phyloP scores from a whole-genome alignment of 2,797 vertebrate genomes.

The Chrosomus eos region DNA sequence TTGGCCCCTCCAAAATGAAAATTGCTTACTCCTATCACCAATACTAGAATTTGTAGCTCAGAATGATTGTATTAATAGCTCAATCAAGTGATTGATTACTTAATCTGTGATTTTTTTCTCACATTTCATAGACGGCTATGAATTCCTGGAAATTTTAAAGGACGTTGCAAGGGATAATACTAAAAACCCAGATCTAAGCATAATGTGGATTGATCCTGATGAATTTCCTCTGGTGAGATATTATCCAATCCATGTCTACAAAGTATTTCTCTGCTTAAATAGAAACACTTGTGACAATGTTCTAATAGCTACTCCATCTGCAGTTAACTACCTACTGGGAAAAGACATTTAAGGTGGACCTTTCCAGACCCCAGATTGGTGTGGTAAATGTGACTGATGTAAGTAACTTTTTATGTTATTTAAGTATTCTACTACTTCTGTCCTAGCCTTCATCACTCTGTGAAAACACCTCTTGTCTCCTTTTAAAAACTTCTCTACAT shows the following conservation, averaged over 20 bases:
- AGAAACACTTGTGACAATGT: background rate
- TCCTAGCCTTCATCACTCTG: background rate
- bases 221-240: slow-evolving; percentile 92
- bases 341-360: slow-evolving; percentile 94
- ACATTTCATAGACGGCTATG: slow-evolving; percentile 86
- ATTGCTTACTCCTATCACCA: background rate
- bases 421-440: background rate
- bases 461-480: background rate
- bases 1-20: slow-evolving; percentile 58
- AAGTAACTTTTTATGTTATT: slow-evolving; percentile 68
- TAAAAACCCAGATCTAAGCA: slow-evolving; percentile 94
- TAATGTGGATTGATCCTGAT: slow-evolving; percentile 96
- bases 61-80: background rate
- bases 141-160: slow-evolving; percentile 97
- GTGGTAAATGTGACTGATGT: slow-evolving; percentile 97
- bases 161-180: slow-evolving; percentile 97
- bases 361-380: slow-evolving; percentile 94
- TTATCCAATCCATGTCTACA: background rate
- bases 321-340: slow-evolving; percentile 98
- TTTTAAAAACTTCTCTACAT: background rate
- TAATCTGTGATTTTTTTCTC: background rate
- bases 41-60: background rate
- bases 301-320: slow-evolving; percentile 21
- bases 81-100: no score
- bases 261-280: background rate